Base-by-base conservation (phyloP, 2,797 vertebrate species). In the Crocodylus rhombifer region DNA sequence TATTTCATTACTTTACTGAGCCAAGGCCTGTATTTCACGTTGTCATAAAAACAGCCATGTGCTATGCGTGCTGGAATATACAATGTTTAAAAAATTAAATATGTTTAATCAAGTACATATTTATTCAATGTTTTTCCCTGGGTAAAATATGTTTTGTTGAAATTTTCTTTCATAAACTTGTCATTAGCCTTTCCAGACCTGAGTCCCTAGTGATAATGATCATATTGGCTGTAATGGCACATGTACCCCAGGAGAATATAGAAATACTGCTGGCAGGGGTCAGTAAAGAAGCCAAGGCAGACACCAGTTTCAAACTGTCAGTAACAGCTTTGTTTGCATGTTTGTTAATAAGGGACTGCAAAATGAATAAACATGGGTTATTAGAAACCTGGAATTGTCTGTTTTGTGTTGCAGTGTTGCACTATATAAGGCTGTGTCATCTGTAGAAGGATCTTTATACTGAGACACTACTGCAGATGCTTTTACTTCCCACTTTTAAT, bases 131-230 rank as follows among this genome's bases (percentile, higher is more conserved):
- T 51, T 42, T 95, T 96, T 96, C 94, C 91, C 84, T n/a, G 60
- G 76, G 64, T 91, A 77, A 91, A 94, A 95, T 16, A 87, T 87
- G 91, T 51, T 86, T 85, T 93, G 61, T 61, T 84, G 85, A 96
- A 73, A 58, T 80, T 77, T 81, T 86, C 92, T 64, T 93, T 93
- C 83, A 26, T 86, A 42, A 20, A 15, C 61, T 12, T 75, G 91
- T 96, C 90, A 93, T 96, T 92, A 95, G 94, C 58, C 28, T 33
- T 75, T 67, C 82, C 92, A 80, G 78, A 88, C 81, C 42, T 30
- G 8, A 85, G 75, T 82, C 90, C 18, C 28, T n/a, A 77, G 25
- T 87, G 23, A 89, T 8, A 51, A 25, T 1, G 42, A 87, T 86
- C 90, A 85, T 21, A 76, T 89, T 71, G 63, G 57, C 82, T 95